Base-by-base conservation (phyloP, 1,140 invertebrate species). In the Eriosoma lanigerum region DNA sequence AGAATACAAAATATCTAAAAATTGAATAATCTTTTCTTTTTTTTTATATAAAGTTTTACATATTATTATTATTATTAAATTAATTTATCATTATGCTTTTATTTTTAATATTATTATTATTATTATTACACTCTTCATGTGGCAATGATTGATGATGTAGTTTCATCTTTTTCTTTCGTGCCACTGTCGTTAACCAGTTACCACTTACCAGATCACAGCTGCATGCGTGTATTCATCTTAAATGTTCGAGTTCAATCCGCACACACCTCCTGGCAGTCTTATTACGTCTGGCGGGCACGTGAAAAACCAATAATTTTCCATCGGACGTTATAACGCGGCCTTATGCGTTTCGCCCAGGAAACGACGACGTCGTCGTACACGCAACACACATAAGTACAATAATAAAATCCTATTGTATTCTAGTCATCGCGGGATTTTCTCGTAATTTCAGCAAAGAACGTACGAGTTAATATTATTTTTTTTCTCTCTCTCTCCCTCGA, bases 61-160 rank as follows among this genome's bases (percentile, higher is more conserved):
- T n/a, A n/a, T n/a, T n/a, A n/a, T n/a, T n/a, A n/a, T n/a, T n/a
- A n/a, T n/a, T n/a, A n/a, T n/a, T n/a, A n/a, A n/a, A n/a, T n/a
- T n/a, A n/a, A n/a, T n/a, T n/a, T n/a, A n/a, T 38, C 8, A 38
- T 38, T 38, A 38, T 38, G 3, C 8, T 38, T 38, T 38, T n/a
- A n/a, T 54, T 54, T 54, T 54, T 50, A 60, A 4, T 46, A 66
- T 21, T 15, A n/a, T 29, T 29, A 29, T 38, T 64, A 32, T 68
- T 68, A 48, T 66, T 68, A 68, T 68, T 68, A n/a, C 19, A 29
- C 9, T 72, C 21, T n/a, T n/a, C n/a, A n/a, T n/a, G 21, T 15
- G 15, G 13, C 13, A 21, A 26, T 52, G 68, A 70, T 70, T 50
- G 66, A 70, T 50, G 66, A 70, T 17, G 68, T 46, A 38, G 46